phyloP scores from a whole-genome alignment of 2,888 invertebrate species.

The Stenodema calcarata region DNA sequence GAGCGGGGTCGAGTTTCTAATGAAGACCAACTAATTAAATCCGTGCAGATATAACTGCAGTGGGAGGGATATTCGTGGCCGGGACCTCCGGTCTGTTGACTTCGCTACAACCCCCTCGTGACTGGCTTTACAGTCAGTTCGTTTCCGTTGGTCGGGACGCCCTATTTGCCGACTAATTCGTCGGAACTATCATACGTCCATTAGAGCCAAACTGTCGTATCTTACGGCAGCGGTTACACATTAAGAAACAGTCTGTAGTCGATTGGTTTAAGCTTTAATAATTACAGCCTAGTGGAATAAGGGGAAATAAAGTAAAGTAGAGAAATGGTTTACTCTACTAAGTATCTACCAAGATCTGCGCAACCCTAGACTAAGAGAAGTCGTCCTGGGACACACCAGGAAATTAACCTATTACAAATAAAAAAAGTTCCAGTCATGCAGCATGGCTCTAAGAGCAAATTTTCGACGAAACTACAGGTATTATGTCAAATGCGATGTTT shows the following conservation, averaged over 20 bases:
- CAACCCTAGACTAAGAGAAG: too few relatives aligned
- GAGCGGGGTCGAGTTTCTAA: neutral
- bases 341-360: too few relatives aligned
- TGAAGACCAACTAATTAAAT: conserved; percentile 24
- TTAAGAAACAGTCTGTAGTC: neutral
- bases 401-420: too few relatives aligned
- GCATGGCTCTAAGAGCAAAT: too few relatives aligned
- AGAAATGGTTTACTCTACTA: too few relatives aligned
- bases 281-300: too few relatives aligned
- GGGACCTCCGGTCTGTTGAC: neutral
- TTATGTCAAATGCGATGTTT: too few relatives aligned
- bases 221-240: neutral
- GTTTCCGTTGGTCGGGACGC: neutral
- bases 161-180: conserved; percentile 2
- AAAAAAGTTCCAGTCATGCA: too few relatives aligned
- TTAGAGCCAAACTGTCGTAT: neutral
- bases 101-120: neutral
- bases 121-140: neutral
- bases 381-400: too few relatives aligned
- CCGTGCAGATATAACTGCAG: neutral
- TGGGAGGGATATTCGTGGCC: neutral
- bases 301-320: too few relatives aligned
- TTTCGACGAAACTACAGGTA: too few relatives aligned
- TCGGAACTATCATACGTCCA: conserved; percentile 9
- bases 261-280: too few relatives aligned